Evolutionary conservation across 2,888 invertebrate species (phyloP), one percentile per base, ranked within the genome.

Genomic region (Heteromyza rotundicornis): DNA sequence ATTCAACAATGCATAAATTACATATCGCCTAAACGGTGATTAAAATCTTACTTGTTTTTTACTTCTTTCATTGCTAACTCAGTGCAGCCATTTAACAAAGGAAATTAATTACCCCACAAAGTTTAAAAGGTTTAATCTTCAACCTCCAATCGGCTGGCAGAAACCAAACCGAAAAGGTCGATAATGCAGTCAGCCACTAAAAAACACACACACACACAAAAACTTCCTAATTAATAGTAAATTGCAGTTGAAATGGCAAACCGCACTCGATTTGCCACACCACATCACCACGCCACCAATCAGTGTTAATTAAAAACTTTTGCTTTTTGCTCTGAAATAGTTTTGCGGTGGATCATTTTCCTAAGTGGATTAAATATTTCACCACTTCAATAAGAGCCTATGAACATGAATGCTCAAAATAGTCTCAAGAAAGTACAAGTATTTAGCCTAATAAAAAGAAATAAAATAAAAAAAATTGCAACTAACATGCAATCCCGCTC

Each of bases 151-250:
- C 40, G 10, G 40, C 32, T 40, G 40, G 40, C 27, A 27, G 27
- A 7, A 27, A 7, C 27, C 27, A 27, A 27, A 27, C 27, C 27
- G 10, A 27, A 40, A 40, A 7, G 14, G 10, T 40, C 40, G 40
- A 40, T 40, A 40, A 40, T 40, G 40, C 40, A 40, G 40, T 40
- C 40, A 40, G 40, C 40, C 40, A n/a, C 10, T n/a, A 40, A 40
- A n/a, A n/a, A n/a, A n/a, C n/a, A n/a, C n/a, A n/a, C n/a, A n/a
- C n/a, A n/a, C n/a, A n/a, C n/a, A n/a, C n/a, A n/a, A n/a, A n/a
- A n/a, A n/a, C n/a, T n/a, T n/a, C n/a, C n/a, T n/a, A n/a, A n/a
- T n/a, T n/a, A n/a, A n/a, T n/a, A n/a, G n/a, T 47, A 19, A 47
- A 47, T 47, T 47, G 47, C 47, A 47, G 3, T 47, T 47, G 2